A percentile compares a stretch with the other conserved stretches of the same genome.
These are phyloP conservation scores for Scrobipalpa atriplicella DNA, from an alignment of 2,888 invertebrate genomes.

Conservation along the genomic window DNA sequence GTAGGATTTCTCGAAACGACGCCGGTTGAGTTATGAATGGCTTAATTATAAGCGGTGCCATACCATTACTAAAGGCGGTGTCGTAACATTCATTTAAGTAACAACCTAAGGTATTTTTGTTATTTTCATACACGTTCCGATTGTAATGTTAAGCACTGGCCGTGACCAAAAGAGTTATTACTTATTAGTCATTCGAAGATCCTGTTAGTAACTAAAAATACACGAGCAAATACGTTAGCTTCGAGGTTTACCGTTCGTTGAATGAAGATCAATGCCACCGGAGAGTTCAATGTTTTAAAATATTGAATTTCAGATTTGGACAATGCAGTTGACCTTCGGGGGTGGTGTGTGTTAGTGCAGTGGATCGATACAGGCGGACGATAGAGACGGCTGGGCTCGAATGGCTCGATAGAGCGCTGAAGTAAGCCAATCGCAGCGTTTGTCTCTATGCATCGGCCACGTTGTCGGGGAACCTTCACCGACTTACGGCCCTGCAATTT, in stretches of 20 bases:
- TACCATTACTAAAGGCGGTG: neutral
- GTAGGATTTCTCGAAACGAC: constrained; percentile 55
- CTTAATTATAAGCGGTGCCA: constrained; percentile 45
- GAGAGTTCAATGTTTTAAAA: constrained; percentile 17
- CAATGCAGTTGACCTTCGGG: constrained; percentile 22
- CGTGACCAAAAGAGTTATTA: constrained; percentile 32
- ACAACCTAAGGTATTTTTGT: constrained; percentile 10
- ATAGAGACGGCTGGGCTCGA: constrained; percentile 65
- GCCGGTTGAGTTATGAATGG: constrained; percentile 53
- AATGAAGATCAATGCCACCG: constrained; percentile 33
- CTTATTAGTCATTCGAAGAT: constrained; percentile 36
- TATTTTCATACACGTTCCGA: neutral
- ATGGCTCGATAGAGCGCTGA: constrained; percentile 72
- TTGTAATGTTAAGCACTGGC: constrained; percentile 24
- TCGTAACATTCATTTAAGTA: neutral
- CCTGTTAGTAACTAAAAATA: constrained; percentile 34
- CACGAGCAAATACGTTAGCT: constrained; percentile 28
- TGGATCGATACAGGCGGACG: constrained; percentile 73
- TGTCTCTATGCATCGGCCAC: constrained; percentile 67
- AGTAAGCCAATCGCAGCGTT: constrained; percentile 66
- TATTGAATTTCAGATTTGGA: neutral
- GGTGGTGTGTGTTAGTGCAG: constrained; percentile 52
- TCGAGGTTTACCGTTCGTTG: constrained; percentile 35
- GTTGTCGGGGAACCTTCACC: constrained; percentile 77
- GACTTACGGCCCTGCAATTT: constrained; percentile 74